A percentile compares a stretch with the other conserved stretches of the same genome.
Conservation (phyloP, 2,113 vertebrate genomes). For the Acrocephalus kingi region DNA sequence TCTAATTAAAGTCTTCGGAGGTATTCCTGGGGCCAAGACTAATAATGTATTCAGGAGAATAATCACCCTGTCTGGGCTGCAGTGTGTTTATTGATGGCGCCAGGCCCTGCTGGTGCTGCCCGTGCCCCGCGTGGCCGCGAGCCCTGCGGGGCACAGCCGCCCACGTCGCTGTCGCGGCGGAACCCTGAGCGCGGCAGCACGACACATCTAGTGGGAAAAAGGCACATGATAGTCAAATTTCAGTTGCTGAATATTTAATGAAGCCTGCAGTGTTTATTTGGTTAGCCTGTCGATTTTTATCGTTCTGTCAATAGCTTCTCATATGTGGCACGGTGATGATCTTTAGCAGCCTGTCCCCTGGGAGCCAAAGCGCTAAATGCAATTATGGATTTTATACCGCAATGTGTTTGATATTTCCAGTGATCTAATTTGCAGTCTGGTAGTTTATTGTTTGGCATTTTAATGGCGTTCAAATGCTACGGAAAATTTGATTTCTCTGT, state of each 20-base stretch:
- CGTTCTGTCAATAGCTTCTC: constrained; percentile 99
- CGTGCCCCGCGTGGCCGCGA: constrained; percentile 26
- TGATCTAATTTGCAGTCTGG: constrained; percentile 99
- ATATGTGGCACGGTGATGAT: constrained; percentile 93
- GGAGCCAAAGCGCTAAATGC: constrained; percentile 94
- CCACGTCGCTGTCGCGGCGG: constrained; percentile 74
- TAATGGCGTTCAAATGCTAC: constrained; percentile 99
- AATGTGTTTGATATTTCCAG: constrained; percentile 99
- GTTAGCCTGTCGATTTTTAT: constrained; percentile 99
- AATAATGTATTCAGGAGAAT: constrained; percentile 62
- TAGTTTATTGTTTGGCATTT: constrained; percentile 99
- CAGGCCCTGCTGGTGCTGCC: constrained; percentile 74
- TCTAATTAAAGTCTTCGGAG: constrained; percentile 74
- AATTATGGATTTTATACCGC: constrained; percentile 99
- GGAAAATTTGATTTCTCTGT: constrained; percentile 99
- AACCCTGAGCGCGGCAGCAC: constrained; percentile 62
- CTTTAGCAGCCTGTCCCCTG: constrained; percentile 94
- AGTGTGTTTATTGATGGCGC: constrained; percentile 58
- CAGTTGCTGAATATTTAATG: constrained; percentile 99
- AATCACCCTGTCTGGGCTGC: constrained; percentile 40
- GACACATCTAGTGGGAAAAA: constrained; percentile 19
- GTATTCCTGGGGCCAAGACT: constrained; percentile 60
- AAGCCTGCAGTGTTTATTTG: constrained; percentile 95
- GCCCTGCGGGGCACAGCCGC: constrained; percentile 78
- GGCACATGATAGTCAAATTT: constrained; percentile 88